Percentiles rank a stretch among this genome's conserved stretches.
phyloP scores from a whole-genome alignment of 2,888 invertebrate species.

The Phengaris arion region DNA sequence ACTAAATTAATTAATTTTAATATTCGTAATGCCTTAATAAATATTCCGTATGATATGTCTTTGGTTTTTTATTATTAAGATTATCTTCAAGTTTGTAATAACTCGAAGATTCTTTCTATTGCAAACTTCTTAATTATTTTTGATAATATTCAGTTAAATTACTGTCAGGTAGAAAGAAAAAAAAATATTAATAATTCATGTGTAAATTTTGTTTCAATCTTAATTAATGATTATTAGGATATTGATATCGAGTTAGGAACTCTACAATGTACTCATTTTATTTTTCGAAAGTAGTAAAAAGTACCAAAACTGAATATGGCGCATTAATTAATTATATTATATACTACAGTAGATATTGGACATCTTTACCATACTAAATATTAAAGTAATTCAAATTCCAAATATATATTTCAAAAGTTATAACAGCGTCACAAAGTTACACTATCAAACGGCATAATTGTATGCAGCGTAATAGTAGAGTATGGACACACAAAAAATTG shows the following conservation, averaged over 20 bases:
- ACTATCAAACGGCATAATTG: constrained; percentile 16
- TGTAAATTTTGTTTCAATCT: too few relatives aligned
- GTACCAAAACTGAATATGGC: too few relatives aligned
- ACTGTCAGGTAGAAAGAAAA: too few relatives aligned
- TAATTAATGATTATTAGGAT: too few relatives aligned
- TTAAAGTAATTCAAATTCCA: background rate
- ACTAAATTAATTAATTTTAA: constrained; percentile 19
- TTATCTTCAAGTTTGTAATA: background rate
- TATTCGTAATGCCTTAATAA: constrained; percentile 13
- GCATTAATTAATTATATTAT: too few relatives aligned
- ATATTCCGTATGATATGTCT: background rate
- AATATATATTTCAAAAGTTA: background rate
- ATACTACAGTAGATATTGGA: background rate
- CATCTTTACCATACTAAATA: background rate
- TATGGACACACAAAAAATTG: constrained; percentile 13
- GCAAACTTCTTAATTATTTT: too few relatives aligned
- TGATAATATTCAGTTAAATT: too few relatives aligned
- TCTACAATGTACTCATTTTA: too few relatives aligned
- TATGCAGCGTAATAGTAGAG: constrained; percentile 8
- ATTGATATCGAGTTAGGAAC: too few relatives aligned
- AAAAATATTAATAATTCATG: too few relatives aligned
- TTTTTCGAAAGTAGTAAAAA: too few relatives aligned
- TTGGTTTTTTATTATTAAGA: background rate
- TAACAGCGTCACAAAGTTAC: constrained; percentile 1
- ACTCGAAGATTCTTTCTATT: too few relatives aligned